Base-by-base conservation (phyloP, 2,888 invertebrate species). In the Loripinus fragilis region DNA sequence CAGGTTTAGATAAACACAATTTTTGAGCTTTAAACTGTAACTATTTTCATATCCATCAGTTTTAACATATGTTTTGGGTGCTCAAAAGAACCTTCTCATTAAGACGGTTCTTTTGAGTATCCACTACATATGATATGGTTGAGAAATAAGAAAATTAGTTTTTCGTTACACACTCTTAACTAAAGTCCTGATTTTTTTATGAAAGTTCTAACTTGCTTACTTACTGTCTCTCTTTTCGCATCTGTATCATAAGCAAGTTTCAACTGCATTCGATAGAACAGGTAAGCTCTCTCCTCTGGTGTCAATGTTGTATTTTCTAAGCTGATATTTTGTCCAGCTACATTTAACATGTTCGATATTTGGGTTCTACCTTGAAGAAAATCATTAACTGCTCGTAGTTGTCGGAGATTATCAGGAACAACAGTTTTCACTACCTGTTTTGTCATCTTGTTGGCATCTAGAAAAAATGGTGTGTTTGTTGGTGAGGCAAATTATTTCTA, bases 381-480 rank as follows among this genome's bases (percentile, higher is more conserved):
- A 8, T 50, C 45, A 1, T 7, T 17, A 0, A 80, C 68, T 3
- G 70, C 41, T 42, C 83, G 41, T 33, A 67, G 25, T 45, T 83
- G 78, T 5, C 35, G 23, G 5, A 83, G 60, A 20, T 74, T 74
- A 35, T 83, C 66, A 0, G 83, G 83, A 12, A 83, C 83, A 0
- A 69, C 76, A 17, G 78, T 42, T 50, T 71, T 76, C 15, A 78
- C 78, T 0, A 80, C 50, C 12, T 79, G 69, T 60, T 78, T 76
- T 8, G 71, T 74, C 83, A 83, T 80, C 55, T 66, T 38, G 50
- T 74, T 72, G 0, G 76, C 55, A 38, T 83, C 83, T 83, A 74
- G 20, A 72, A 78, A 10, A 25, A 52, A 2, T 25, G 25, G 20
- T 28, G 20, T 48, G n/a, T 10, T 20, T 48, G 7, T n/a, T n/a